A percentile compares a stretch with the other conserved stretches of the same genome.
Evolutionary conservation across 2,797 vertebrate species (phyloP).

Genomic region (Myiothlypis coronata): DNA sequence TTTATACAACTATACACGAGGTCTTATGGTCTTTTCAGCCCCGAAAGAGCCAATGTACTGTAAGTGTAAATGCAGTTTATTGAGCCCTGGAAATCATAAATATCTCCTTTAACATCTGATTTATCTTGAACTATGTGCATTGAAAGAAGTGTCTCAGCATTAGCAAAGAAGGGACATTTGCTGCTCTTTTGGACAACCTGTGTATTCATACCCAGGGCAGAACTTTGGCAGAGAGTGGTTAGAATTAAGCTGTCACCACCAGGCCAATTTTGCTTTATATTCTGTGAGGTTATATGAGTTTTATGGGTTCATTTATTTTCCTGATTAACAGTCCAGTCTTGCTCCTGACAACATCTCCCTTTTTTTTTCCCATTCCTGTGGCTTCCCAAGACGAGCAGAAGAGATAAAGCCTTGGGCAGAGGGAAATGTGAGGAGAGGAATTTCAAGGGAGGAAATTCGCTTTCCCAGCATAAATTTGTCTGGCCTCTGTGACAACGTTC

Average conservation of each 20-base stretch:
- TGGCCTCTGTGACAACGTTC: neutral
- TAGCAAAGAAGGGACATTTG: neutral
- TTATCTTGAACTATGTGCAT: slow-evolving; percentile 10
- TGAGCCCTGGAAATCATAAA: slow-evolving; percentile 45
- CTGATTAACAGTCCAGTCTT: neutral
- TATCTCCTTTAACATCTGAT: slow-evolving; percentile 42
- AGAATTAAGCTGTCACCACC: slow-evolving; percentile 17
- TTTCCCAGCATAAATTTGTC: neutral
- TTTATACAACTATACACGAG: slow-evolving; percentile 53
- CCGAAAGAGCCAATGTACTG: neutral
- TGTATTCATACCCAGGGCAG: slow-evolving; percentile 6
- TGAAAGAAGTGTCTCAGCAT: neutral
- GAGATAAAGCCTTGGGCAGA: neutral
- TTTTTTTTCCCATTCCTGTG: neutral
- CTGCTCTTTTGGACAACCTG: neutral
- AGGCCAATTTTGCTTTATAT: slow-evolving; percentile 2
- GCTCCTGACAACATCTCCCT: neutral
- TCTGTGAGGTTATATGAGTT: neutral
- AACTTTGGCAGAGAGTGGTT: neutral
- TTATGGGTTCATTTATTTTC: slow-evolving; percentile 36
- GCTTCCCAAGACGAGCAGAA: neutral
- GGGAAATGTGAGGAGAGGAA: neutral
- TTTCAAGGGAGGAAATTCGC: neutral
- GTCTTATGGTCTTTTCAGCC: slow-evolving; percentile 18
- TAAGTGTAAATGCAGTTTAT: slow-evolving; percentile 18